These are phyloP conservation scores for Kobus ellipsiprymnus DNA, from an alignment of 2,113 vertebrate species.

Conservation along the genomic window DNA sequence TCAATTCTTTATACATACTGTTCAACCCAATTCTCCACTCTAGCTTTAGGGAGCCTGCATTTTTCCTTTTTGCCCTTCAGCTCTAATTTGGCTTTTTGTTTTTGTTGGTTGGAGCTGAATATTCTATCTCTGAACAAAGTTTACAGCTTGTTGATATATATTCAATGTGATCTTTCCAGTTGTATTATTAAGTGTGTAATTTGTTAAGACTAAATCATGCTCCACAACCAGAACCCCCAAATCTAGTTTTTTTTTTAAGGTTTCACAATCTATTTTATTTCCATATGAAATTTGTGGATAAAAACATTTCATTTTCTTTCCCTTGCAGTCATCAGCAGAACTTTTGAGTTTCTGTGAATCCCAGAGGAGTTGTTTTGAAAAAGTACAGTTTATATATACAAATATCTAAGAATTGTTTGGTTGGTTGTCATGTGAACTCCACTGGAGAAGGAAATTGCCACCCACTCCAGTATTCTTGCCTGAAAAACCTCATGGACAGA, in stretches of 20 bases:
- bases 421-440: background rate
- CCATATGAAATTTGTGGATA: background rate
- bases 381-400: background rate
- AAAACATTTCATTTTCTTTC: background rate
- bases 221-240: background rate
- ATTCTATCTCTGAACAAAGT: background rate
- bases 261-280: background rate
- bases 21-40: background rate
- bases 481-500: background rate
- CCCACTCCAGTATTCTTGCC: background rate
- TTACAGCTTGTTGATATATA: background rate
- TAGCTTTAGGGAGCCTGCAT: background rate
- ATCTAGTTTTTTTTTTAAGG: slow-evolving; percentile 1
- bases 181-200: background rate
- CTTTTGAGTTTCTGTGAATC: background rate
- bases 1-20: slow-evolving; percentile 46
- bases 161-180: background rate
- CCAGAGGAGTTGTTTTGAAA: background rate
- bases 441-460: background rate
- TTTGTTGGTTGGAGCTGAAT: slow-evolving; percentile 38
- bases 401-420: background rate
- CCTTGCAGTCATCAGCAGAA: background rate
- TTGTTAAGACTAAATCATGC: slow-evolving; percentile 1
- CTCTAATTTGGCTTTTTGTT: slow-evolving; percentile 15
- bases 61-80: background rate